Percentiles rank a stretch among this genome's conserved stretches.
Conservation (phyloP, 2,888 invertebrate genomes). For the Agrilus biguttatus region DNA sequence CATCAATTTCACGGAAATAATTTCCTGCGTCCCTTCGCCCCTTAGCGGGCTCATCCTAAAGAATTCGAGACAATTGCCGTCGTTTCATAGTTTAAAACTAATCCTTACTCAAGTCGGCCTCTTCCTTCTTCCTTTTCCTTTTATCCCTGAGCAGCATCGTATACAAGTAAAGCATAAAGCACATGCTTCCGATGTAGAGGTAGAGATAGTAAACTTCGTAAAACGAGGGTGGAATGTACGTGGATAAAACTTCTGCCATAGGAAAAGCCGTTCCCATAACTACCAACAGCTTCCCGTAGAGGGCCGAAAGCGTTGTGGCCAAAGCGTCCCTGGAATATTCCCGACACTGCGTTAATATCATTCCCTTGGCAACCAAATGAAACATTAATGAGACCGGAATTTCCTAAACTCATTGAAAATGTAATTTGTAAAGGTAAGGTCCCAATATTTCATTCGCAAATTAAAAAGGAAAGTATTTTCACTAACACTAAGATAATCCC, state of each 20-base stretch:
- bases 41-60: no score
- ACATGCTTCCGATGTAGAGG: constrained; percentile 53
- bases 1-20: no score
- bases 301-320: constrained; percentile 78
- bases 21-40: no score
- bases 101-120: constrained; percentile 13
- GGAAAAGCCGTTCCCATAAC: constrained; percentile 93
- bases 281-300: constrained; percentile 85
- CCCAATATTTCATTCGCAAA: no score
- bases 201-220: constrained; percentile 65
- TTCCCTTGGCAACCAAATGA: not conserved
- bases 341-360: no score
- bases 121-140: constrained; percentile 21
- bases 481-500: no score
- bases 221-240: constrained; percentile 85
- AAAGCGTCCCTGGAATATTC: constrained; percentile 59
- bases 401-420: no score
- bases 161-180: constrained; percentile 53
- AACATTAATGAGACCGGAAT: not conserved
- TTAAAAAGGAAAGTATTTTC: no score
- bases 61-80: no score
- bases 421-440: no score
- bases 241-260: constrained; percentile 90
- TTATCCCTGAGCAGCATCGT: constrained; percentile 50
- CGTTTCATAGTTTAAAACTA: not conserved